Conservation (phyloP, 92 coral and sea anemone species). For the Heteractis magnifica region DNA sequence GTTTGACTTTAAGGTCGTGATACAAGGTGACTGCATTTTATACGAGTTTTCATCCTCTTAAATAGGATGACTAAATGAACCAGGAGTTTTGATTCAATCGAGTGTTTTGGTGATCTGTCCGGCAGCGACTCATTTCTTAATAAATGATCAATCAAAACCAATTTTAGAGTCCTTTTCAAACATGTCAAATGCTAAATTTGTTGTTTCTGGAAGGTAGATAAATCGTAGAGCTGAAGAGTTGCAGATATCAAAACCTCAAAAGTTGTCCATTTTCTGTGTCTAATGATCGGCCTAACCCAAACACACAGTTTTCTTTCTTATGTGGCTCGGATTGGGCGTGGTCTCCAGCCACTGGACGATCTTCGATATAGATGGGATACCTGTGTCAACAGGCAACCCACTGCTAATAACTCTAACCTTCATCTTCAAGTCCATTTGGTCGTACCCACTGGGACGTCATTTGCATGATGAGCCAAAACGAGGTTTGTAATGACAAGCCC, state of each 20-base stretch:
- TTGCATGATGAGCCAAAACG: too few relatives aligned
- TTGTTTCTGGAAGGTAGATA: too few relatives aligned
- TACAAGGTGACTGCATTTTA: not conserved
- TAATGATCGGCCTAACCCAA: not conserved
- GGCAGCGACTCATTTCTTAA: slow-evolving; percentile 1
- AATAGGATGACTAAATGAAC: not conserved
- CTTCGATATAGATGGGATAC: not conserved
- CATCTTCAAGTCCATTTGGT: not conserved
- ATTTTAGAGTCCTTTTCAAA: not conserved
- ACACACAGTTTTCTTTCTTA: not conserved
- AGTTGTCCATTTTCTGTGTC: not conserved
- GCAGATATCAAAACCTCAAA: not conserved
- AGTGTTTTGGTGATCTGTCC: slow-evolving; percentile 2
- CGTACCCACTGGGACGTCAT: not conserved
- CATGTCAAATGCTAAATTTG: not conserved
- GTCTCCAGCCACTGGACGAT: not conserved
- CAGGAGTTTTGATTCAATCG: not conserved
- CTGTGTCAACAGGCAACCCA: slow-evolving; percentile 6
- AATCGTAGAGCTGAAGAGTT: not conserved
- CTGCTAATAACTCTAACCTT: not conserved
- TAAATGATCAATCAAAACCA: not conserved
- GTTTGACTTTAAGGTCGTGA: not conserved
- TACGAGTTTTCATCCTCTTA: not conserved
- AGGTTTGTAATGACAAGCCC: too few relatives aligned
- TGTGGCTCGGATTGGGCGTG: not conserved